Evolutionary conservation across 2,888 invertebrate genomes (phyloP).

Genomic region (Chorisops tibialis): DNA sequence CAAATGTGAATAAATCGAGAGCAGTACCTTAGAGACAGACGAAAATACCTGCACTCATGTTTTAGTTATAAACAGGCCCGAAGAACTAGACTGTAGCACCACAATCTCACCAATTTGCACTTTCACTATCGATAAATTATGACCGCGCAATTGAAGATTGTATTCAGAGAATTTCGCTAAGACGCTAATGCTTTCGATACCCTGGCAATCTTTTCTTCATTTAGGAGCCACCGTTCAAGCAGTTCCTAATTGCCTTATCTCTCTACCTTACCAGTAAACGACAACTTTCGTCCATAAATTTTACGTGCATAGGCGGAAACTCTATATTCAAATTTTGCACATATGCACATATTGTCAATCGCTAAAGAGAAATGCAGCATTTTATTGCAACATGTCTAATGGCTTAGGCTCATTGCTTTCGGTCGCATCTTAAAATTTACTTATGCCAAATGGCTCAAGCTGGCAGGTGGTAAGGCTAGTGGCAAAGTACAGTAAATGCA

Average conservation of each 20-base stretch:
- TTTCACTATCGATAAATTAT: conserved; percentile 30
- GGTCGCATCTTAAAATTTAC: conserved; percentile 9
- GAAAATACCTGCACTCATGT: not conserved
- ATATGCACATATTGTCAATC: conserved; percentile 17
- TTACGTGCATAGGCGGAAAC: conserved; percentile 15
- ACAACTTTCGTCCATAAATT: conserved; percentile 26
- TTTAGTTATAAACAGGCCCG: conserved; percentile 6
- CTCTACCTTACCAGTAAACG: conserved; percentile 19
- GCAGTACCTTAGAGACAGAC: not conserved
- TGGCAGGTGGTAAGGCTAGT: no score
- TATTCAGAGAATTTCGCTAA: conserved; percentile 7
- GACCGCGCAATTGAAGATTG: conserved; percentile 11
- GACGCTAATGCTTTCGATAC: conserved; percentile 9
- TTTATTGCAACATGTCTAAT: conserved; percentile 8
- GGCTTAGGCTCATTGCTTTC: conserved; percentile 2
- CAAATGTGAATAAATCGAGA: not conserved
- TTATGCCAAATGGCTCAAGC: no score
- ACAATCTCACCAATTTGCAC: conserved; percentile 29
- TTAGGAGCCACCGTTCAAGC: conserved; percentile 9
- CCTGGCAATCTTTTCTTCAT: conserved; percentile 19
- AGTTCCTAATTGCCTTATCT: conserved; percentile 22
- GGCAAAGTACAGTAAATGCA: no score
- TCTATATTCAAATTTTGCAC: conserved; percentile 6
- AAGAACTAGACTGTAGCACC: conserved; percentile 13
- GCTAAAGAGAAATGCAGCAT: not conserved